Percentiles rank a stretch among this genome's conserved stretches.
Evolutionary conservation across 2,888 invertebrate species (phyloP).

Genomic region (Pyrrhia umbra): DNA sequence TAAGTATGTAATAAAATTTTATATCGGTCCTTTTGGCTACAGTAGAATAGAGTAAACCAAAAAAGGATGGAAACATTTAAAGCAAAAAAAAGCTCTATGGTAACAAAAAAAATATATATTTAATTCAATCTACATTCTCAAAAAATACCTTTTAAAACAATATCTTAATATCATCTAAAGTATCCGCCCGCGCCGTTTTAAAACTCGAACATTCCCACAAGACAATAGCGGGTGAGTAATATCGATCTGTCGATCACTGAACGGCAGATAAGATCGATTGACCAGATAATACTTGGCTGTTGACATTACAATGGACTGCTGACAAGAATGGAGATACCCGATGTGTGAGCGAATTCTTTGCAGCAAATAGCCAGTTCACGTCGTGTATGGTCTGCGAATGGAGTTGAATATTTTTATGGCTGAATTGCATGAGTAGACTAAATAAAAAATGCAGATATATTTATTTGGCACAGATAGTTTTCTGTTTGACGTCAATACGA

Average conservation of each 20-base stretch:
- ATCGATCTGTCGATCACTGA: constrained; percentile 53
- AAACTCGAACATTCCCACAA: constrained; percentile 34
- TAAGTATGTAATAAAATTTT: too few relatives aligned
- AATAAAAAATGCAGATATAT: background rate
- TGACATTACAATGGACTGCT: constrained; percentile 63
- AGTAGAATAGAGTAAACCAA: too few relatives aligned
- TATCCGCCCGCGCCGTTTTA: background rate
- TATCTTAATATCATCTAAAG: constrained; percentile 13
- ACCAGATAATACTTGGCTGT: constrained; percentile 48
- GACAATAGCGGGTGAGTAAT: constrained; percentile 64
- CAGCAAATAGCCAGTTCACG: constrained; percentile 6
- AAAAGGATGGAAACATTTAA: too few relatives aligned
- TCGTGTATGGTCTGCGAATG: constrained; percentile 20
- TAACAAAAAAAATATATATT: too few relatives aligned
- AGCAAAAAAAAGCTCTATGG: too few relatives aligned
- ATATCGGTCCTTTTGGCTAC: too few relatives aligned
- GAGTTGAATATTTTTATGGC: constrained; percentile 23
- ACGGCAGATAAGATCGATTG: constrained; percentile 56
- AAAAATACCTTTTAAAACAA: constrained; percentile 13
- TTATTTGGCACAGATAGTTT: background rate
- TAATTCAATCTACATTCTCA: too few relatives aligned
- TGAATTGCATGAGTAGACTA: constrained; percentile 9
- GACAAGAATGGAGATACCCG: constrained; percentile 49
- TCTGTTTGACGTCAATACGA: background rate
- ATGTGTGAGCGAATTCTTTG: constrained; percentile 40